Percentiles rank a stretch among this genome's conserved stretches.
Evolutionary conservation across 2,797 vertebrate species (phyloP).

Genomic region (Orestias chungarensis): DNA sequence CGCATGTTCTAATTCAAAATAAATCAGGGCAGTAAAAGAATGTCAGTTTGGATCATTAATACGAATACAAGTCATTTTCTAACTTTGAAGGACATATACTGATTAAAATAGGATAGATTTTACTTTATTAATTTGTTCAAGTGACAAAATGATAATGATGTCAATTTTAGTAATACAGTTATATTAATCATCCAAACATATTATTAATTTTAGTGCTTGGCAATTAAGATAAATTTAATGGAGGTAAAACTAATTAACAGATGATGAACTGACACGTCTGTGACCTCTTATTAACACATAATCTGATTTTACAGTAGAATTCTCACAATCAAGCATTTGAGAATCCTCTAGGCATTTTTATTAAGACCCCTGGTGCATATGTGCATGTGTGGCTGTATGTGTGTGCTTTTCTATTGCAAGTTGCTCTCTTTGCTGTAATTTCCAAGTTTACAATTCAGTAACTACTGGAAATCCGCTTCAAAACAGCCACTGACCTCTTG

Average conservation of each 20-base stretch:
- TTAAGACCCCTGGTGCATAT: too few relatives aligned
- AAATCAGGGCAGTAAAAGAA: conserved; percentile 20
- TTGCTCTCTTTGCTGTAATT: too few relatives aligned
- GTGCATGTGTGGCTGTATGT: too few relatives aligned
- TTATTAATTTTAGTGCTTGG: conserved; percentile 64
- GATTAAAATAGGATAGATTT: conserved; percentile 58
- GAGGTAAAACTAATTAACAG: conserved; percentile 80
- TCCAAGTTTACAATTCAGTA: neutral
- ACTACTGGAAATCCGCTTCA: neutral
- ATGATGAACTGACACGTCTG: conserved; percentile 74
- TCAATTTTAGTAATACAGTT: conserved; percentile 44
- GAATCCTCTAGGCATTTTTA: conserved; percentile 43
- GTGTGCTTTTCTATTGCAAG: too few relatives aligned
- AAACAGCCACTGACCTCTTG: neutral
- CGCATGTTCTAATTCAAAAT: neutral
- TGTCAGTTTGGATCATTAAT: conserved; percentile 24
- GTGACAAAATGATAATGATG: conserved; percentile 39
- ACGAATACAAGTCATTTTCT: conserved; percentile 39
- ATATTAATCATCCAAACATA: conserved; percentile 69
- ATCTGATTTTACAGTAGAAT: conserved; percentile 51
- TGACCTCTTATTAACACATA: conserved; percentile 62
- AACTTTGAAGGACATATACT: conserved; percentile 61
- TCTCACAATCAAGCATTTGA: conserved; percentile 41
- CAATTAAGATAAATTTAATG: conserved; percentile 84
- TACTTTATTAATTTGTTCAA: conserved; percentile 52